These are phyloP conservation scores for Trissoscelio sp. DNA, from an alignment of 2,888 invertebrate species.

Conservation along the genomic window DNA sequence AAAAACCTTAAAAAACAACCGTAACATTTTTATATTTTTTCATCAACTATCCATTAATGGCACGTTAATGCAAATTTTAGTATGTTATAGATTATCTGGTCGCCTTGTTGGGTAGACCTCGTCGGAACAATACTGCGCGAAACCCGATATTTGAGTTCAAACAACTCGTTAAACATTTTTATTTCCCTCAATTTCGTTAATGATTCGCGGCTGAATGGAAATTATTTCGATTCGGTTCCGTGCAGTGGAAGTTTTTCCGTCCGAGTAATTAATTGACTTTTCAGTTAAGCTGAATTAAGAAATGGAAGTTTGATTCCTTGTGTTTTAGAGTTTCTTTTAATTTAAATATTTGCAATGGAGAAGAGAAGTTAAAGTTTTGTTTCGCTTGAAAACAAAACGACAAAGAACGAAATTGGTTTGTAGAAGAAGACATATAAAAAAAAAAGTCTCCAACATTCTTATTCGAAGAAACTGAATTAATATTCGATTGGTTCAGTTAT, in stretches of 20 bases:
- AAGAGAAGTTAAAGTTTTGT: neutral
- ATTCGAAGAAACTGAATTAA: too few relatives aligned
- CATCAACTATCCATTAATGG: too few relatives aligned
- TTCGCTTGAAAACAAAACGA: neutral
- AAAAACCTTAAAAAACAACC: too few relatives aligned
- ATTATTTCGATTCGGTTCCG: conserved; percentile 6
- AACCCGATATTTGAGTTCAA: conserved; percentile 9
- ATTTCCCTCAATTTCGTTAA: conserved; percentile 20
- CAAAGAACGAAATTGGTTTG: neutral
- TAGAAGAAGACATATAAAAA: too few relatives aligned
- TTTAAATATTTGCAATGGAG: neutral
- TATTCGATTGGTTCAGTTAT: too few relatives aligned
- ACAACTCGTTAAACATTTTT: conserved; percentile 18
- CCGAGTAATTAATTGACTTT: conserved; percentile 16
- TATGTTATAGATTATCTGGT: too few relatives aligned
- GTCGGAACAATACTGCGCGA: neutral
- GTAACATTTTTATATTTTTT: too few relatives aligned
- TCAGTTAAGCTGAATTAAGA: neutral
- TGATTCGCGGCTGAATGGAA: conserved; percentile 5
- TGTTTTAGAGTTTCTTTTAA: conserved; percentile 3
- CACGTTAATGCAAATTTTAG: too few relatives aligned
- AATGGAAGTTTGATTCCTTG: conserved; percentile 6
- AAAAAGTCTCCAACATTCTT: too few relatives aligned
- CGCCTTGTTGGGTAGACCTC: neutral
- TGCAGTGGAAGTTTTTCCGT: neutral